phyloP scores from a whole-genome alignment of 2,797 vertebrate species.

The Crenichthys baileyi region DNA sequence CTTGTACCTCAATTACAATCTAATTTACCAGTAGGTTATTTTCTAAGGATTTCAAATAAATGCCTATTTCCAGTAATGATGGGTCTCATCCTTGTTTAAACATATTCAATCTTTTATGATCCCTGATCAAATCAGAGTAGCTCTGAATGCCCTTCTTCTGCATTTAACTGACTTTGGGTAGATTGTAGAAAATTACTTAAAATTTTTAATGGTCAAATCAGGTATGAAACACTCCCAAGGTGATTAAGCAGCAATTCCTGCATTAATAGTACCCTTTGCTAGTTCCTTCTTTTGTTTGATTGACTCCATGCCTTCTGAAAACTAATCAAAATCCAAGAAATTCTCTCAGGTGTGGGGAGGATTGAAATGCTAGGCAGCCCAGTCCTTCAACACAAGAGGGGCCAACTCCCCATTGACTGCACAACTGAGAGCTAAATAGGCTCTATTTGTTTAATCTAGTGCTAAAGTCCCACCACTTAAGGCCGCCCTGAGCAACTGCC shows the following conservation, averaged over 20 bases:
- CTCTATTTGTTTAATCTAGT: background rate
- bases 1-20: background rate
- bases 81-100: background rate
- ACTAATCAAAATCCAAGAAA: background rate
- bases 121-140: background rate
- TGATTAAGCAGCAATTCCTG: no score
- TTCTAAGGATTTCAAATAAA: background rate
- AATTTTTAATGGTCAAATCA: background rate
- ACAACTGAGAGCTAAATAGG: background rate
- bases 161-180: background rate
- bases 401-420: background rate
- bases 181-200: background rate
- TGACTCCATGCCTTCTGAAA: background rate
- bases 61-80: background rate
- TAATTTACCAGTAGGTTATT: background rate
- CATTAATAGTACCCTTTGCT: background rate
- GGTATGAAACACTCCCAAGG: background rate
- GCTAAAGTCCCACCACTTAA: background rate
- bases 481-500: background rate
- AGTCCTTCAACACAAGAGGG: background rate
- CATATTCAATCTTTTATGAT: background rate
- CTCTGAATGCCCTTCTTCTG: background rate
- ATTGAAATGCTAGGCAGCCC: background rate
- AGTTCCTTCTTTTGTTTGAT: background rate
- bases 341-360: background rate